Evolutionary conservation across 2,888 invertebrate genomes (phyloP), one percentile per base, ranked within the genome.

Genomic region (Fabriciana adippe): DNA sequence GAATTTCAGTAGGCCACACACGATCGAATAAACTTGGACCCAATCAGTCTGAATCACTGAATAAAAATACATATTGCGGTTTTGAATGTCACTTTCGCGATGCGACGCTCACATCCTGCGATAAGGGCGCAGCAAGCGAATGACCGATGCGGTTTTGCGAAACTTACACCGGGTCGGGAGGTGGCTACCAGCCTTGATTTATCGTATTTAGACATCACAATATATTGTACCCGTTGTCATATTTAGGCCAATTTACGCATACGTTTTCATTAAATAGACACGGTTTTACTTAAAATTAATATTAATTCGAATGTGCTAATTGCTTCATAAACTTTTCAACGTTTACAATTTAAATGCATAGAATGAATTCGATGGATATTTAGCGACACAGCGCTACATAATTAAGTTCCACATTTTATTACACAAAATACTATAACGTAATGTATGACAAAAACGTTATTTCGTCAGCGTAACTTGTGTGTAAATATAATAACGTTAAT

Each of bases 91-190:
- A 71, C 61, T 68, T 72, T 70, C 57, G 67, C 66, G 67, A 69
- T 69, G 70, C 73, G 76, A 73, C 72, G 56, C 65, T 68, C 68
- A 71, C 78, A 78, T 79, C 79, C 79, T 78, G 78, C 73, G 80
- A 80, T 80, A 80, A 77, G 74, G 74, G 70, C 63, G 69, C 66
- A 69, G 72, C 72, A 64, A 72, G 77, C 75, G 78, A 80, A 79
- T 79, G 80, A 80, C 77, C 72, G 74, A 71, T 74, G 76, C 74
- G 75, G 73, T 78, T 79, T 78, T 75, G 78, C 74, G 74, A 76
- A 76, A 75, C 73, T 72, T 73, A 75, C 69, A 73, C 72, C 69
- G 31, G 53, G 55, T 47, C 56, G 51, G 14, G 31, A 18, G 66
- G 35, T 14, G 35, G 15, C 31, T 14, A 51, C 16, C 35, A 16